phyloP scores from a whole-genome alignment of 2,797 vertebrate species.

The Threskiornis aethiopicus region DNA sequence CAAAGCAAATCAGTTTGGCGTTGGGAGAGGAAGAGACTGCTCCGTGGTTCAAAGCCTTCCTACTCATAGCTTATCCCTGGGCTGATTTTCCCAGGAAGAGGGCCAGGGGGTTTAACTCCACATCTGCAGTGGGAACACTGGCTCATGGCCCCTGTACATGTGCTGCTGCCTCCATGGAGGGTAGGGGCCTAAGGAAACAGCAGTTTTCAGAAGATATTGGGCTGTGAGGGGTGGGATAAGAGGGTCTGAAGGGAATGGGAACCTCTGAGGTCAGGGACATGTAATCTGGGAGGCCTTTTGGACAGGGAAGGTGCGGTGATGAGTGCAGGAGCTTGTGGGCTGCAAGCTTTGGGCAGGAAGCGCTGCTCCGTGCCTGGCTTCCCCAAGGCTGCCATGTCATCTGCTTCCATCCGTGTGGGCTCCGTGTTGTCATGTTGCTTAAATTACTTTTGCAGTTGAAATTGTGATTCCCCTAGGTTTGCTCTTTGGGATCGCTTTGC shows the following conservation, averaged over 20 bases:
- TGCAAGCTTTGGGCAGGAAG: background rate
- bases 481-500: background rate
- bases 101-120: background rate
- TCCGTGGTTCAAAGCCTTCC: background rate
- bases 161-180: background rate
- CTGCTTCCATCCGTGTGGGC: background rate
- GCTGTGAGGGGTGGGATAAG: background rate
- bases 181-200: background rate
- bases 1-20: background rate
- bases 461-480: background rate
- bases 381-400: background rate
- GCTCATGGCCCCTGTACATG: fast-evolving
- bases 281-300: background rate
- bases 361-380: fast-evolving
- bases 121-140: background rate
- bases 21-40: background rate
- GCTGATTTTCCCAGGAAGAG: background rate
- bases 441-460: background rate
- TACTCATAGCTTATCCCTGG: background rate
- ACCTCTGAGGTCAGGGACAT: background rate
- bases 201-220: fast-evolving
- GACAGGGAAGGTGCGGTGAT: too few relatives aligned
- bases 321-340: background rate
- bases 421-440: background rate
- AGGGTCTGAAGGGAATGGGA: background rate